Base-by-base conservation (phyloP, 2,113 vertebrate genomes). In the Hymenochirus boettgeri region DNA sequence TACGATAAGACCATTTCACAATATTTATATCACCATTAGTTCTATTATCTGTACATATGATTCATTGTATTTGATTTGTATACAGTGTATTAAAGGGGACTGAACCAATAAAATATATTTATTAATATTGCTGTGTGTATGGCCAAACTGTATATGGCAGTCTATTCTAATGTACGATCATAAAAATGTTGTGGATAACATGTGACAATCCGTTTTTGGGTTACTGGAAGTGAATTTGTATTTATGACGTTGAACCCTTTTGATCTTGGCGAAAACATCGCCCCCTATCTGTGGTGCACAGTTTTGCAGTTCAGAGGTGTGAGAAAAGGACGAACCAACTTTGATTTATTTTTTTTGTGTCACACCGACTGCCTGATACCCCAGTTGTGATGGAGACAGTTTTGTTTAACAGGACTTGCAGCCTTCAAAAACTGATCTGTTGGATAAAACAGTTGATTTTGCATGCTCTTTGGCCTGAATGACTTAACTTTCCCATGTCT, bases 361-460 rank as follows among this genome's bases (percentile, higher is more conserved):
- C 3, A 9, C 17, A 55, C 65, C 65, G 54, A 46, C 61, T 71
- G 64, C 25, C 22, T 60, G 10, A 10, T 31, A 33, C 6, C 27
- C 55, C 22, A 11, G 25, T 45, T 65, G 52, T 65, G 26, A 17
- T 18, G 47, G 27, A 51, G 17, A 2, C 5, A 6, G 11, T 42
- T 42, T 56, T 5, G 35, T 70, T 73, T 62, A 65, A 10, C 71
- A 18, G 22, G 66, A 21, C 25, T 15, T 74, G 59, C 48, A 35
- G 73, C 22, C 63, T 26, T 45, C 29, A 27, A 21, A 39, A 66
- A 66, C 63, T 51, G 63, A 58, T 66, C 58, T 57, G 27, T 6
- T 31, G 52, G 31, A 39, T 65, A 37, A 66, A 66, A 58, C 55
- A 39, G 63, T 66, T 66, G 15, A 37, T 27, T 42, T 22, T 35